Percentiles rank a stretch among this genome's conserved stretches.
Conservation (phyloP, 2,888 invertebrate species). For the Cephalotes varians region DNA sequence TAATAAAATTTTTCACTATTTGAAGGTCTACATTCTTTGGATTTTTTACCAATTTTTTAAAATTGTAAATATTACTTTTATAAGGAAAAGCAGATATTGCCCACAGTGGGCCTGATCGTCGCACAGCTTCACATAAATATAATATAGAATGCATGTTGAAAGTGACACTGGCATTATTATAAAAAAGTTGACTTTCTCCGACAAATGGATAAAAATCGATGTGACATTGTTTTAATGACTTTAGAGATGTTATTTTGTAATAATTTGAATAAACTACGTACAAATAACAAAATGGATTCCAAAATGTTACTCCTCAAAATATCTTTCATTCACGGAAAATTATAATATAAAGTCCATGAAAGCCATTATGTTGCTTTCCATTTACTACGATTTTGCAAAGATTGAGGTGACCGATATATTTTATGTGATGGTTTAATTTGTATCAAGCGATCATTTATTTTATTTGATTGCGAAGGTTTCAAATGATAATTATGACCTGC, state of each 20-base stretch:
- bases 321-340: not conserved
- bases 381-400: not conserved
- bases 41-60: not conserved
- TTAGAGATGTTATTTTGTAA: not conserved
- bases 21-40: not conserved
- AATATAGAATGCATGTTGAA: not conserved
- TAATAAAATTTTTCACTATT: not conserved
- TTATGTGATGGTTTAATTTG: not conserved
- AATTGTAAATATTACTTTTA: not conserved
- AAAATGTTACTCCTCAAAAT: not conserved
- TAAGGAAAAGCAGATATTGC: not conserved
- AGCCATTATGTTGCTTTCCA: not conserved
- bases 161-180: not conserved
- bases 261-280: slow-evolving; percentile 4
- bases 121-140: not conserved
- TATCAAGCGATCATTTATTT: not conserved
- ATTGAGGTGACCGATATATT: not conserved
- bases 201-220: not conserved
- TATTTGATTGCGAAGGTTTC: not conserved
- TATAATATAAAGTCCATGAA: not conserved
- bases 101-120: not conserved
- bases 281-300: not conserved
- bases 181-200: not conserved
- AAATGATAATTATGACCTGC: not conserved
- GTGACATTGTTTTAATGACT: not conserved